Conservation (phyloP, 1,140 invertebrate genomes). For the Bombus vancouverensis region DNA sequence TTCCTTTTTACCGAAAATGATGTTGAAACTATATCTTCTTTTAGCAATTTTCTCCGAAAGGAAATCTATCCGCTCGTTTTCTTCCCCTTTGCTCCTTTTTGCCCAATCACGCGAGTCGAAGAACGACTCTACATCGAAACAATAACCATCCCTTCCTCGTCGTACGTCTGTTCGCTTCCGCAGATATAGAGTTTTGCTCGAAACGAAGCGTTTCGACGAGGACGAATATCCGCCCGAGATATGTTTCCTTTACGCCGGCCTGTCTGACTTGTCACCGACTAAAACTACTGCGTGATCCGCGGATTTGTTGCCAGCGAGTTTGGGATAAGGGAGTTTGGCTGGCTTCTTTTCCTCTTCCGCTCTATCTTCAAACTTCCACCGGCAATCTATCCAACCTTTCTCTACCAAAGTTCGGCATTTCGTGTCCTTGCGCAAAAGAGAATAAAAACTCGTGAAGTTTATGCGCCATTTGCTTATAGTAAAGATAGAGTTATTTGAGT, state of each 20-base stretch:
- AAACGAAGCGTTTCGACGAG: neutral
- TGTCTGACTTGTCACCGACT: conserved; percentile 18
- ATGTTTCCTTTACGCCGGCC: conserved; percentile 3
- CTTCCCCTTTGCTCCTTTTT: neutral
- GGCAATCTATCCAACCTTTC: neutral
- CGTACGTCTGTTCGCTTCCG: conserved; percentile 6
- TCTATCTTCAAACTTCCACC: neutral
- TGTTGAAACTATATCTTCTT: neutral
- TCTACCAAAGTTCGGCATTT: neutral
- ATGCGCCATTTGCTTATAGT: neutral
- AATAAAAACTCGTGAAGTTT: neutral
- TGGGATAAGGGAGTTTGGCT: neutral
- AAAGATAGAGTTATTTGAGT: too few relatives aligned
- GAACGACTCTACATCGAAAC: neutral
- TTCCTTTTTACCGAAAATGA: neutral
- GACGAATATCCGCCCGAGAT: conserved; percentile 1
- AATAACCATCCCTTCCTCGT: neutral
- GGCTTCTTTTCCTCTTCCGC: neutral
- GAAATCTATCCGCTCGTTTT: neutral
- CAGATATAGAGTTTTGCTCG: neutral
- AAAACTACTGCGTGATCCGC: neutral
- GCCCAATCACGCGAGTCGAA: neutral
- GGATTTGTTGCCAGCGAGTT: neutral
- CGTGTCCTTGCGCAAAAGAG: neutral
- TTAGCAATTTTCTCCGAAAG: neutral